Evolutionary conservation across 2,113 vertebrate species (phyloP).

Genomic region (Balaenoptera acutorostrata): DNA sequence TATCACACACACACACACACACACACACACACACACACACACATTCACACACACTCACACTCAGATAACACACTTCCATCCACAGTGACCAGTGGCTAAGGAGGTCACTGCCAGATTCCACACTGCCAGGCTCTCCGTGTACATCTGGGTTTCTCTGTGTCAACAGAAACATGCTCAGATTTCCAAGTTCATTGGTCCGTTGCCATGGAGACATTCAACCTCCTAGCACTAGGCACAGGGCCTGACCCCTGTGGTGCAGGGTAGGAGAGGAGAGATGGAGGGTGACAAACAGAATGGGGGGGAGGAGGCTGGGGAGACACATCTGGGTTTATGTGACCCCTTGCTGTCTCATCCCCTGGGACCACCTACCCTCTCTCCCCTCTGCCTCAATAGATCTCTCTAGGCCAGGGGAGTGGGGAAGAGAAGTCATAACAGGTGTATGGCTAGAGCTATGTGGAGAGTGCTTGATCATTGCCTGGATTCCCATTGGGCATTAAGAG

Average conservation of each 20-base stretch:
- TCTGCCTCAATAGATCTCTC: not conserved
- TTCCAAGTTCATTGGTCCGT: constrained; percentile 20
- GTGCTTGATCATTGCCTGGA: not conserved
- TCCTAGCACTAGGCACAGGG: constrained; percentile 43
- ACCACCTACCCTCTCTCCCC: not conserved
- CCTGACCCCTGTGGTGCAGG: constrained; percentile 4
- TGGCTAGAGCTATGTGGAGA: not conserved
- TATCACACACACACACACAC: not conserved
- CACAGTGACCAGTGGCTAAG: not conserved
- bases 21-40: not conserved
- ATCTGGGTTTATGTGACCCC: not conserved
- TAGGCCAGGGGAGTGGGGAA: not conserved
- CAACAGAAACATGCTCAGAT: constrained; percentile 17
- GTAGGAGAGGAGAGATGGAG: not conserved
- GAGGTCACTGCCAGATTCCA: not conserved
- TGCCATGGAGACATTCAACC: constrained; percentile 62
- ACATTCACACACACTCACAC: not conserved
- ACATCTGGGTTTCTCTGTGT: constrained; percentile 15
- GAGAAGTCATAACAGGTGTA: not conserved
- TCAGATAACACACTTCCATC: not conserved
- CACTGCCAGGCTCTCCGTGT: not conserved
- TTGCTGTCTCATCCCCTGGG: not conserved
- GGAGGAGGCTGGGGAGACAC: not conserved
- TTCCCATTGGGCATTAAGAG: not conserved
- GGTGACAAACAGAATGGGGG: not conserved